Conservation (phyloP, 2,888 invertebrate species). For the Autographa gamma region DNA sequence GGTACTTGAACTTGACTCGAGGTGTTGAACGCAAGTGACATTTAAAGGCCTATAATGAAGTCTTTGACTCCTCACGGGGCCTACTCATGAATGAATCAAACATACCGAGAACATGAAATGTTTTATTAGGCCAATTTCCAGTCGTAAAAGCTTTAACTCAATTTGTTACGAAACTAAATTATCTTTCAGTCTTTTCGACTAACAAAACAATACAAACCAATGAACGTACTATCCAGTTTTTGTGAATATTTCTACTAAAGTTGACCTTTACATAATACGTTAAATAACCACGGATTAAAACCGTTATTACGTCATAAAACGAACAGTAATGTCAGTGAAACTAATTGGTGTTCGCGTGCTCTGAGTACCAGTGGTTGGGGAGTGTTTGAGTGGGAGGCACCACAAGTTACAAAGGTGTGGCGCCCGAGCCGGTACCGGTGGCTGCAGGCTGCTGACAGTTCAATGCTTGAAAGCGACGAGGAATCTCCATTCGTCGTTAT, state of each 20-base stretch:
- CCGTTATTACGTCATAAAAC: constrained; percentile 18
- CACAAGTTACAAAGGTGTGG: constrained; percentile 79
- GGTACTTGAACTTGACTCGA: constrained; percentile 84
- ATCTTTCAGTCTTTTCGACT: neutral
- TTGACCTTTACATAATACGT: neutral
- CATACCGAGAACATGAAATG: constrained; percentile 33
- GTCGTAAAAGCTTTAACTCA: constrained; percentile 22
- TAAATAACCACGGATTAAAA: neutral
- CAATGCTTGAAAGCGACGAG: constrained; percentile 91
- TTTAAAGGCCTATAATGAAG: constrained; percentile 46
- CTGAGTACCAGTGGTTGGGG: constrained; percentile 10
- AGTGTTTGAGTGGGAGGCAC: constrained; percentile 26
- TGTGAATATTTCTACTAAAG: neutral
- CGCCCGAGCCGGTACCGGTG: constrained; percentile 83
- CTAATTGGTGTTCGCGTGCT: constrained; percentile 19
- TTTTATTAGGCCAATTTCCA: constrained; percentile 39
- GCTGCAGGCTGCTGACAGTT: constrained; percentile 80
- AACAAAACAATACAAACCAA: neutral
- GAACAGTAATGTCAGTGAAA: constrained; percentile 8
- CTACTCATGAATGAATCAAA: constrained; percentile 16
- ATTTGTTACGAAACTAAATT: neutral
- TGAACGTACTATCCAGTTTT: neutral
- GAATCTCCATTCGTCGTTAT: constrained; percentile 91
- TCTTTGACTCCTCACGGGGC: constrained; percentile 34
- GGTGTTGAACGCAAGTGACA: constrained; percentile 65